A percentile compares a stretch with the other conserved stretches of the same genome.
phyloP scores from a whole-genome alignment of 2,113 vertebrate species.

The Bufo bufo region DNA sequence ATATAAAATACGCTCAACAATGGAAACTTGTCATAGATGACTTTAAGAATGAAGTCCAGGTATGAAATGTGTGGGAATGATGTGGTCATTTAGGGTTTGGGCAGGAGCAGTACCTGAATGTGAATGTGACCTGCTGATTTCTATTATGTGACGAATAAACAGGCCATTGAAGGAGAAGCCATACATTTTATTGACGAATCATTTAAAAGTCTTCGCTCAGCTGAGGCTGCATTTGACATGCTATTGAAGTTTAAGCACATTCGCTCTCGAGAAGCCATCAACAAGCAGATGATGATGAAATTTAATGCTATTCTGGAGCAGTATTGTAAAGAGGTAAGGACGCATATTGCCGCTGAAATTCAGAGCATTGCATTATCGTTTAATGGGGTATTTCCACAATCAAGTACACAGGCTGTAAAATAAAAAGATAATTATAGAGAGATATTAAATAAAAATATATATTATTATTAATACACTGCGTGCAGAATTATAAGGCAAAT shows the following conservation, averaged over 20 bases:
- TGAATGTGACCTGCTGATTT: background rate
- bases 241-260: conserved; percentile 87
- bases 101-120: background rate
- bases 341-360: background rate
- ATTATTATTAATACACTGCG: too few species aligned
- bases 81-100: background rate
- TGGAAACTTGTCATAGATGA: conserved; percentile 86
- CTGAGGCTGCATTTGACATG: conserved; percentile 88
- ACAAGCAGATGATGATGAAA: conserved; percentile 88
- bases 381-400: background rate
- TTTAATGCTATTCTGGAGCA: conserved; percentile 84
- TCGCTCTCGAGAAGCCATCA: conserved; percentile 78
- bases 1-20: conserved; percentile 67
- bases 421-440: too few species aligned
- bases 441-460: too few species aligned
- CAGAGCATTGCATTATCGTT: background rate
- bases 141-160: conserved; percentile 53
- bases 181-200: conserved; percentile 87
- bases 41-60: conserved; percentile 80
- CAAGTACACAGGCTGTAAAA: background rate
- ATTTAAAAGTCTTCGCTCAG: conserved; percentile 87
- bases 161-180: conserved; percentile 88
- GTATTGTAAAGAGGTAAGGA: conserved; percentile 88
- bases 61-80: conserved; percentile 58
- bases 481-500: too few species aligned